These are phyloP conservation scores for Ariolimax columbianus DNA, from an alignment of 2,888 invertebrate species.

Conservation along the genomic window DNA sequence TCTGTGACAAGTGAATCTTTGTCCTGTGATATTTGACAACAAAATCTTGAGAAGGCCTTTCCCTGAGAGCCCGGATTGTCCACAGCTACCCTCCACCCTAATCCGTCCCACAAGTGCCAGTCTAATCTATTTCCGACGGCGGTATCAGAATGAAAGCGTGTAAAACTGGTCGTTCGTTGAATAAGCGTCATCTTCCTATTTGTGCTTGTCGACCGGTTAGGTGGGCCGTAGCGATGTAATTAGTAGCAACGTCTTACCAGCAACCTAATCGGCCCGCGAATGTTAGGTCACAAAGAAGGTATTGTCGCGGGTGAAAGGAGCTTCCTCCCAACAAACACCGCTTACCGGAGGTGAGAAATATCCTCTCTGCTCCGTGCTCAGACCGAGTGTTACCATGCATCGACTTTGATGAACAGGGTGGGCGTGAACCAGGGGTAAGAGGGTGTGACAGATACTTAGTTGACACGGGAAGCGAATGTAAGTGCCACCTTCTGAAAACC, in stretches of 20 bases:
- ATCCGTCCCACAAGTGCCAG: background rate
- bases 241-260: background rate
- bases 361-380: background rate
- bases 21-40: background rate
- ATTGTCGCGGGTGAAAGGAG: constrained; percentile 10
- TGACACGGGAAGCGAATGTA: background rate
- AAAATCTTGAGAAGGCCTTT: background rate
- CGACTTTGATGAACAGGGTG: background rate
- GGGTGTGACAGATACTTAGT: background rate
- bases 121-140: background rate
- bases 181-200: background rate
- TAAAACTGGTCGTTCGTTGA: background rate
- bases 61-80: background rate
- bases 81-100: too few relatives aligned
- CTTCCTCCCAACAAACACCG: background rate
- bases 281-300: background rate
- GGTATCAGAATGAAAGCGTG: background rate
- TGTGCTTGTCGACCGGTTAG: background rate
- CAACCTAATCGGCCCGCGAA: background rate
- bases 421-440: background rate
- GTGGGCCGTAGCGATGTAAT: background rate
- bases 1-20: constrained; percentile 1
- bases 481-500: background rate
- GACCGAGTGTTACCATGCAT: background rate
- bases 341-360: background rate